A percentile compares a stretch with the other conserved stretches of the same genome.
Evolutionary conservation across 1,140 invertebrate genomes (phyloP).

Genomic region (Lanistes nyassanus): DNA sequence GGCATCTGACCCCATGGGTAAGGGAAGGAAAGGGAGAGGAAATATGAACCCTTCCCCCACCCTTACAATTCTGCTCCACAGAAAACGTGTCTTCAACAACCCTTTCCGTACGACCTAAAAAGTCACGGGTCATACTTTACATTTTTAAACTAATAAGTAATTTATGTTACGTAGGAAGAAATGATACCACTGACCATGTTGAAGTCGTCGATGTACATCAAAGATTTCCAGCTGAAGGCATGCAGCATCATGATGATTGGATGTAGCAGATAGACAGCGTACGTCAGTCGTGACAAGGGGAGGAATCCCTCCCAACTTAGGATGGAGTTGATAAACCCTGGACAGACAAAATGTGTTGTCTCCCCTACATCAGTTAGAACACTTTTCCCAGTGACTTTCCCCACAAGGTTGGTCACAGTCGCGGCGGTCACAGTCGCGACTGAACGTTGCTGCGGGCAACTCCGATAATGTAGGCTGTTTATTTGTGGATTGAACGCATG

Average conservation of each 20-base stretch:
- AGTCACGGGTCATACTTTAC: no score
- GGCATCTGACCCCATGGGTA: no score
- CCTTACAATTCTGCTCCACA: no score
- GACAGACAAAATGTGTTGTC: not conserved
- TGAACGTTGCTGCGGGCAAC: no score
- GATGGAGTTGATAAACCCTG: conserved; percentile 76
- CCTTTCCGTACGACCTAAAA: not conserved
- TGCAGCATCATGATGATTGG: conserved; percentile 61
- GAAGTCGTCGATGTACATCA: conserved; percentile 42
- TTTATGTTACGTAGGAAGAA: not conserved
- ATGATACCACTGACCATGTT: conserved; percentile 41
- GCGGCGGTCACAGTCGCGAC: no score
- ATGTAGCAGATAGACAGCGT: conserved; percentile 90
- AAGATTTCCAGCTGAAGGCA: conserved; percentile 35
- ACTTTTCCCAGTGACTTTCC: no score
- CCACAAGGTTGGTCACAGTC: no score
- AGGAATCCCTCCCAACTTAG: conserved; percentile 83
- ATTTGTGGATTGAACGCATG: no score
- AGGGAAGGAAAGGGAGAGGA: no score
- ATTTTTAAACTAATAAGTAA: not conserved
- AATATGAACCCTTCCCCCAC: no score
- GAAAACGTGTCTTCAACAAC: not conserved
- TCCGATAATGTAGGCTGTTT: no score
- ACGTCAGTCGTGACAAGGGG: conserved; percentile 88
- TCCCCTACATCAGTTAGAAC: no score